These are phyloP conservation scores for Podiceps cristatus DNA, from an alignment of 2,113 vertebrate species.

Conservation along the genomic window DNA sequence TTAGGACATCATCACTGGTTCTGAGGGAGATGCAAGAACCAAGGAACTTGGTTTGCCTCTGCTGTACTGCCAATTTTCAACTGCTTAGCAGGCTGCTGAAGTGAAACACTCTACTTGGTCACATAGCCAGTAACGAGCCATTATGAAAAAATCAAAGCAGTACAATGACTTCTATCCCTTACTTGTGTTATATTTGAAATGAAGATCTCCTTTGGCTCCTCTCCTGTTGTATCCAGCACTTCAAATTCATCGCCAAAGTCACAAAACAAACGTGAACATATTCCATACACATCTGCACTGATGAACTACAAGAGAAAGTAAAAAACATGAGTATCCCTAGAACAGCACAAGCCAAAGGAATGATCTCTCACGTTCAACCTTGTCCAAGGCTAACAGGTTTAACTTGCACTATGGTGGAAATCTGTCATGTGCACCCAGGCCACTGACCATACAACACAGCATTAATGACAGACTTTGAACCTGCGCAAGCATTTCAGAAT, in stretches of 20 bases:
- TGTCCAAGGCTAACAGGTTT: background rate
- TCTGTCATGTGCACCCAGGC: fast-evolving
- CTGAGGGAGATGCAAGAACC: fast-evolving
- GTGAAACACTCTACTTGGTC: background rate
- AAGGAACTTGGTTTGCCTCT: background rate
- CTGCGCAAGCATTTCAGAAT: background rate
- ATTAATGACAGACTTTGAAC: background rate
- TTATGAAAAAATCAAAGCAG: background rate
- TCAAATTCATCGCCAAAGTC: conserved; percentile 97
- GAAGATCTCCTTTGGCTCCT: conserved; percentile 95
- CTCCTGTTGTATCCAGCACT: conserved; percentile 94
- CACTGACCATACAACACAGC: background rate
- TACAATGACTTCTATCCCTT: background rate
- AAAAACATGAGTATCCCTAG: background rate
- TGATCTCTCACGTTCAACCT: background rate
- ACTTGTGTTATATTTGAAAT: conserved; percentile 96
- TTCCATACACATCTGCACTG: conserved; percentile 88
- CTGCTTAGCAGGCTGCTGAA: background rate
- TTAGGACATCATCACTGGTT: background rate
- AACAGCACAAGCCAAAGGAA: background rate
- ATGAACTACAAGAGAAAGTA: conserved; percentile 85
- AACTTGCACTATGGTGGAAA: background rate
- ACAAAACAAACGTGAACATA: conserved; percentile 94
- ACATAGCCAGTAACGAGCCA: background rate
- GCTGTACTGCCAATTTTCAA: background rate